A percentile compares a stretch with the other conserved stretches of the same genome.
Conservation (phyloP, 2,797 vertebrate species). For the Anolis apletophallus region DNA sequence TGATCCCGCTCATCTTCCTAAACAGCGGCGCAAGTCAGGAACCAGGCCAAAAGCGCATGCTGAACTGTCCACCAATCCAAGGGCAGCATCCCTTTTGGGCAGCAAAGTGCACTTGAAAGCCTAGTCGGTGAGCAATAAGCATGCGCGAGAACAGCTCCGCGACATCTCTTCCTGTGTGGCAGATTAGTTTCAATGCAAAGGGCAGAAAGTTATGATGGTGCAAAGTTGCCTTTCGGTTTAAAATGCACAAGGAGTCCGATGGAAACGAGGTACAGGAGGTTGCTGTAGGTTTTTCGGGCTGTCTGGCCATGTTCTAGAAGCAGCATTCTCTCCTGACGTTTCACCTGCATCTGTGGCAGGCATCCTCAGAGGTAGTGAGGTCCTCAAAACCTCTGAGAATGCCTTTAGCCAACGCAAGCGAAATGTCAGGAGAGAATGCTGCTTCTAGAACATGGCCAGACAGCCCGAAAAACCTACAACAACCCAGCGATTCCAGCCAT, state of each 20-base stretch:
- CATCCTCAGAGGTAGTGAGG: too few relatives aligned
- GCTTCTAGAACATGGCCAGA: too few relatives aligned
- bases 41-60: too few relatives aligned
- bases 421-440: too few relatives aligned
- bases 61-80: background rate
- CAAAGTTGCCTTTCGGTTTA: background rate
- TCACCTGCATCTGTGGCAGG: too few relatives aligned
- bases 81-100: background rate
- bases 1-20: conserved; percentile 21
- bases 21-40: background rate
- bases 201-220: background rate
- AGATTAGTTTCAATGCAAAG: background rate
- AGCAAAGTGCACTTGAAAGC: background rate
- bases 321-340: too few relatives aligned
- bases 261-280: background rate
- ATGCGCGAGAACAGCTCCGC: background rate
- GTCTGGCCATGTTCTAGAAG: too few relatives aligned
- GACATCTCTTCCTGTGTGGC: background rate
- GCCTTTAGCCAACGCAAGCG: too few relatives aligned
- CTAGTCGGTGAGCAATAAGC: background rate
- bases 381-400: too few relatives aligned
- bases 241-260: background rate
- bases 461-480: too few relatives aligned
- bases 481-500: too few relatives aligned
- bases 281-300: too few relatives aligned